Evolutionary conservation across 2,888 invertebrate genomes (phyloP).

Genomic region (Drosophila sordidapex): DNA sequence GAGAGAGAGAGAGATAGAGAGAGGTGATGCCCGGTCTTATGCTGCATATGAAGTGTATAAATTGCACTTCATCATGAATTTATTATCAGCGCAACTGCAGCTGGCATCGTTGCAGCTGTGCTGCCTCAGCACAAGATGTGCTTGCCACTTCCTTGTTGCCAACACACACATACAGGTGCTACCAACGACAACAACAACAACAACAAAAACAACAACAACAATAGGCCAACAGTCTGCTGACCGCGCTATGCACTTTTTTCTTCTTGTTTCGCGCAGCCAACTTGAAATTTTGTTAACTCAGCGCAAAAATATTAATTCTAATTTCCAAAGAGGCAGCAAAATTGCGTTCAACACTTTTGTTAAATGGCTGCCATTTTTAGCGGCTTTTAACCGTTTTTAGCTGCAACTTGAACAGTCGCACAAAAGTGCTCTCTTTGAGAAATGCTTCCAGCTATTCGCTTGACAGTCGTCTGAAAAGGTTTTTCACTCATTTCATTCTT

Average conservation of each 20-base stretch:
- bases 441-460: conserved; percentile 37
- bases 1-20: neutral
- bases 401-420: conserved; percentile 65
- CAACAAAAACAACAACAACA: conserved; percentile 12
- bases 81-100: conserved; percentile 77
- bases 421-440: conserved; percentile 20
- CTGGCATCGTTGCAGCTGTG: conserved; percentile 68
- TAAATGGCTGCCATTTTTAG: conserved; percentile 50
- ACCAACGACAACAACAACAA: conserved; percentile 23
- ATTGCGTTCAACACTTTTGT: conserved; percentile 12
- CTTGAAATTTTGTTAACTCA: conserved; percentile 76
- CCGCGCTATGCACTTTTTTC: conserved; percentile 62
- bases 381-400: conserved; percentile 31
- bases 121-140: conserved; percentile 76
- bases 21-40: conserved; percentile 3
- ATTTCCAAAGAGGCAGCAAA: conserved; percentile 59
- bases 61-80: conserved; percentile 80
- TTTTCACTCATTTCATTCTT: conserved; percentile 14
- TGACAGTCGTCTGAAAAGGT: conserved; percentile 34
- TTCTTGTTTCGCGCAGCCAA: conserved; percentile 62
- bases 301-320: conserved; percentile 77
- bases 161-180: conserved; percentile 39
- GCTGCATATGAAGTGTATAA: conserved; percentile 78
- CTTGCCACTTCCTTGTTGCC: conserved; percentile 41
- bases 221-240: conserved; percentile 51